phyloP scores from a whole-genome alignment of 2,113 vertebrate species.

The Pachycephala philippinensis region DNA sequence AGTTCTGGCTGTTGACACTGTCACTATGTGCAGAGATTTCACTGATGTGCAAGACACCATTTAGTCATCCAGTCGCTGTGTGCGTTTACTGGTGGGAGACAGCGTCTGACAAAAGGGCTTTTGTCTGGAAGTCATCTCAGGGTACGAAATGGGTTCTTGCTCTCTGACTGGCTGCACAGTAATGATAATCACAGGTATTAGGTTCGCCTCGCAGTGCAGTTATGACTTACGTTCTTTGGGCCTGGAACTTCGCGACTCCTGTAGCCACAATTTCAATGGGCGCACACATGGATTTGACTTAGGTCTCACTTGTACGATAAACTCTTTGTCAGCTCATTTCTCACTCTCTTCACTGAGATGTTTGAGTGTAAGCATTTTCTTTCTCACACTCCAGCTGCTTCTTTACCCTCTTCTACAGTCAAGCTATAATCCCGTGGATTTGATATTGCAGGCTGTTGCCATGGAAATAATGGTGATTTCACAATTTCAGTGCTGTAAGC shows the following conservation, averaged over 20 bases:
- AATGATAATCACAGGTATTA: background rate
- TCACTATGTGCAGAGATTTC: background rate
- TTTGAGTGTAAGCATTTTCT: conserved; percentile 47
- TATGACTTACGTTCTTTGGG: background rate
- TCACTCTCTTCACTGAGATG: background rate
- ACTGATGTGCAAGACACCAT: background rate
- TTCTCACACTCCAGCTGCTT: conserved; percentile 38
- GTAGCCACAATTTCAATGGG: background rate
- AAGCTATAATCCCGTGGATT: conserved; percentile 54
- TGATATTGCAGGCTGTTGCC: conserved; percentile 60
- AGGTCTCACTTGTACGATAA: background rate
- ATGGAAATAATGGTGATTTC: conserved; percentile 68
- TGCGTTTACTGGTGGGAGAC: background rate
- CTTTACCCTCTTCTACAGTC: conserved; percentile 45
- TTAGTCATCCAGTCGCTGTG: background rate
- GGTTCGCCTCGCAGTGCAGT: background rate
- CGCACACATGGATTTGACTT: background rate
- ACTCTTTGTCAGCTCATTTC: conserved; percentile 17
- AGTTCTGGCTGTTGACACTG: background rate
- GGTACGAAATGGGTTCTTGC: background rate
- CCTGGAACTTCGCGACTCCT: background rate
- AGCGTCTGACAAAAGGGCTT: background rate
- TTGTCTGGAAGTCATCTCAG: background rate
- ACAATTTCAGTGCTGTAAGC: conserved; percentile 37
- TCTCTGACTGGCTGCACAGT: background rate